Conservation (phyloP, 2,797 vertebrate genomes). For the Xyrichtys novacula region DNA sequence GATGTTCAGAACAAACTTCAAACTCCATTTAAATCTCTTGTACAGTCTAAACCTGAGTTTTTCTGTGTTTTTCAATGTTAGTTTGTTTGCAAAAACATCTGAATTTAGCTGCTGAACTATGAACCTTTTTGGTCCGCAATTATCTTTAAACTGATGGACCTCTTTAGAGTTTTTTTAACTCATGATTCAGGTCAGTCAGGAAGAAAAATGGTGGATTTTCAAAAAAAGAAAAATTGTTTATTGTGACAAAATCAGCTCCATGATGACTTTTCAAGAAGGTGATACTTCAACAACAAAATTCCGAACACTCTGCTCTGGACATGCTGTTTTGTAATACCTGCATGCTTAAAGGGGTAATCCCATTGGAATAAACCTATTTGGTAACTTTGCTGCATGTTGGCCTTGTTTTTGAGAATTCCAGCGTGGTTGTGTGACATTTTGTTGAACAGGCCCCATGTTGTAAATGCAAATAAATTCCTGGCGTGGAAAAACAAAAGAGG, state of each 20-base stretch:
- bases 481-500: neutral
- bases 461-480: slow-evolving; percentile 17
- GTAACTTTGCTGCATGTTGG: neutral
- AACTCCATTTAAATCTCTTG: neutral
- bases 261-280: no score
- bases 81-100: neutral
- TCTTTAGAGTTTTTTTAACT: neutral
- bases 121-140: no score
- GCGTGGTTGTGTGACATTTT: neutral
- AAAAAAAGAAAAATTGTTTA: no score
- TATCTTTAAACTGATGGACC: neutral
- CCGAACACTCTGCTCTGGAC: no score
- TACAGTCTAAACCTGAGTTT: neutral
- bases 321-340: no score
- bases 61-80: neutral
- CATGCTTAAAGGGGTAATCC: no score
- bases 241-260: no score
- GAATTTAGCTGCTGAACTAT: neutral
- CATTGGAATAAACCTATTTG: no score
- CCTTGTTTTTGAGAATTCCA: slow-evolving; percentile 6
- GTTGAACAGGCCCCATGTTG: slow-evolving; percentile 4
- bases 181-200: no score
- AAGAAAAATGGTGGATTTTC: no score
- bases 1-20: slow-evolving; percentile 4
- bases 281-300: no score